phyloP scores from a whole-genome alignment of 2,888 invertebrate genomes.

The Pyrgus malvae region DNA sequence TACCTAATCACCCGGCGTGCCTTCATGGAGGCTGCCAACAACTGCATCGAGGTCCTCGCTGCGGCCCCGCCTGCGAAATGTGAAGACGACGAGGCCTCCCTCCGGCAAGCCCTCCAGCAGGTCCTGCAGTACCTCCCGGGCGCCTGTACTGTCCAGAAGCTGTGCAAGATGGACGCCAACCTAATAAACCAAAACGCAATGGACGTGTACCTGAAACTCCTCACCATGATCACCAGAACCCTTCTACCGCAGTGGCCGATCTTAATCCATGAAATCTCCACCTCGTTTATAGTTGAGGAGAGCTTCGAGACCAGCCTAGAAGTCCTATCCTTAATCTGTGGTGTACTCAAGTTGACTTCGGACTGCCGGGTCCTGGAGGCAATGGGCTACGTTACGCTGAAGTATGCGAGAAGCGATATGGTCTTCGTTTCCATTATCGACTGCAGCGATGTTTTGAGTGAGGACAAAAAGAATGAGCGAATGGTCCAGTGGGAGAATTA shows the following conservation, averaged over 20 bases:
- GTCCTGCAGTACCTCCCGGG: constrained; percentile 70
- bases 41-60: constrained; percentile 53
- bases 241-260: constrained; percentile 83
- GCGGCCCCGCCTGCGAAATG: constrained; percentile 51
- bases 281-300: constrained; percentile 81
- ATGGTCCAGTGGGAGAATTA: constrained; percentile 73
- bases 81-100: too few species aligned
- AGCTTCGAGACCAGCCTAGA: constrained; percentile 69
- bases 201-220: constrained; percentile 71
- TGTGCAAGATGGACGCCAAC: constrained; percentile 75
- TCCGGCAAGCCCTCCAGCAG: constrained; percentile 37
- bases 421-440: constrained; percentile 77
- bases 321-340: constrained; percentile 67
- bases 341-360: constrained; percentile 67
- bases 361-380: constrained; percentile 51
- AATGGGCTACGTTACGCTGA: constrained; percentile 65
- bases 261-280: constrained; percentile 62
- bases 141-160: constrained; percentile 84
- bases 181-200: constrained; percentile 53
- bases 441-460: constrained; percentile 39
- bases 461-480: constrained; percentile 36
- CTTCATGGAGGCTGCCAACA: constrained; percentile 46
- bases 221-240: constrained; percentile 70
- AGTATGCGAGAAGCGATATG: constrained; percentile 80
- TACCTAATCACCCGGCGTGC: constrained; percentile 4